Conservation (phyloP, 2,113 vertebrate species). For the Chrysemys picta region DNA sequence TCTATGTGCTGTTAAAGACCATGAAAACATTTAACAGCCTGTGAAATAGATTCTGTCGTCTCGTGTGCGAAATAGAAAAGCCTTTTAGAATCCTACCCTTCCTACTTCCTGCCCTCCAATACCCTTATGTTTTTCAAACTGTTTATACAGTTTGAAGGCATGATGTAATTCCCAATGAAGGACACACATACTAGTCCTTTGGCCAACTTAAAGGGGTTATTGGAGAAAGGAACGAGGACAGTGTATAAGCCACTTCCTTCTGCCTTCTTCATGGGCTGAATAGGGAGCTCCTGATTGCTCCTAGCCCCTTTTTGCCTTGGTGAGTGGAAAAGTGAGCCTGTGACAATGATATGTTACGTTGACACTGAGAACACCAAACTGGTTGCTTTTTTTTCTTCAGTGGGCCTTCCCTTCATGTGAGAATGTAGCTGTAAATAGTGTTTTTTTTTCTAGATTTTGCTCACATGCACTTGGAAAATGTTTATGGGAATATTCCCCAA, state of each 20-base stretch:
- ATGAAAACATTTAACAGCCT: background rate
- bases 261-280: background rate
- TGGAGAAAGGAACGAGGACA: background rate
- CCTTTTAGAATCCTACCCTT: too few relatives aligned
- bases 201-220: background rate
- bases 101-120: background rate
- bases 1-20: background rate
- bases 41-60: background rate
- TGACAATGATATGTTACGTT: background rate
- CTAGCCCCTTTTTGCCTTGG: background rate
- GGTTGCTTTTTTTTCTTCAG: background rate
- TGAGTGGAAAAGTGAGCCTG: background rate
- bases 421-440: background rate
- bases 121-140: background rate
- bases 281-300: background rate
- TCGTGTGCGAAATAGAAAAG: background rate
- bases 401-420: background rate
- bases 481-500: background rate
- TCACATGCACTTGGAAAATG: background rate
- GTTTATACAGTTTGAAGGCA: background rate
- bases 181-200: background rate
- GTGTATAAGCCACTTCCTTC: background rate
- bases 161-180: background rate
- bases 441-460: background rate
- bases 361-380: background rate